Evolutionary conservation across 2,888 invertebrate species (phyloP).

Genomic region (Yponomeuta malinellus): DNA sequence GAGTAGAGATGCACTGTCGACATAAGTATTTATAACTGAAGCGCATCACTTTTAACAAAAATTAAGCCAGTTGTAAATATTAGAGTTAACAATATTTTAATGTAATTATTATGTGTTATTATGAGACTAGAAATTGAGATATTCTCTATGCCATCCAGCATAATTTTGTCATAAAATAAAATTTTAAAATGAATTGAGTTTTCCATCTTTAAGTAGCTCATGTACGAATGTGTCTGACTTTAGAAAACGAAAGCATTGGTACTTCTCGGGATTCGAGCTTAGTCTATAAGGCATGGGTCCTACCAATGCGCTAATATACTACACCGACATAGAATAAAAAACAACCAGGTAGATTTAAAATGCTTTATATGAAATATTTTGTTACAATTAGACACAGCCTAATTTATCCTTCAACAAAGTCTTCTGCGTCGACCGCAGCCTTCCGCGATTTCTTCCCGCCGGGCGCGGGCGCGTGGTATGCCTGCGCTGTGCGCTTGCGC

Average conservation of each 20-base stretch:
- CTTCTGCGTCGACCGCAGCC: constrained; percentile 60
- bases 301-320: too few relatives aligned
- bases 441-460: constrained; percentile 69
- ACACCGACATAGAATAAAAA: not conserved
- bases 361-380: not conserved
- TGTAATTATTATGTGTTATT: not conserved
- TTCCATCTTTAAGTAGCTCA: not conserved
- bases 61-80: constrained; percentile 14
- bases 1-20: not conserved
- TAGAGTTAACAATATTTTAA: constrained; percentile 11
- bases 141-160: constrained; percentile 33
- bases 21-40: not conserved
- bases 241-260: too few relatives aligned
- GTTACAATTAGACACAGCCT: not conserved
- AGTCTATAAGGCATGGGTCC: too few relatives aligned
- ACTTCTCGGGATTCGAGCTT: too few relatives aligned
- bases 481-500: constrained; percentile 88
- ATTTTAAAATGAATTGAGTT: not conserved
- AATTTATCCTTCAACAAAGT: constrained; percentile 45
- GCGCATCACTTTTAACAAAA: not conserved
- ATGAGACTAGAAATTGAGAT: not conserved
- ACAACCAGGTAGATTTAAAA: not conserved
- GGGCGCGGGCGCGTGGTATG: constrained; percentile 52
- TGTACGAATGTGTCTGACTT: too few relatives aligned
- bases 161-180: constrained; percentile 46